These are phyloP conservation scores for Agonopterix heracliana DNA, from an alignment of 2,888 invertebrate species.

Conservation along the genomic window DNA sequence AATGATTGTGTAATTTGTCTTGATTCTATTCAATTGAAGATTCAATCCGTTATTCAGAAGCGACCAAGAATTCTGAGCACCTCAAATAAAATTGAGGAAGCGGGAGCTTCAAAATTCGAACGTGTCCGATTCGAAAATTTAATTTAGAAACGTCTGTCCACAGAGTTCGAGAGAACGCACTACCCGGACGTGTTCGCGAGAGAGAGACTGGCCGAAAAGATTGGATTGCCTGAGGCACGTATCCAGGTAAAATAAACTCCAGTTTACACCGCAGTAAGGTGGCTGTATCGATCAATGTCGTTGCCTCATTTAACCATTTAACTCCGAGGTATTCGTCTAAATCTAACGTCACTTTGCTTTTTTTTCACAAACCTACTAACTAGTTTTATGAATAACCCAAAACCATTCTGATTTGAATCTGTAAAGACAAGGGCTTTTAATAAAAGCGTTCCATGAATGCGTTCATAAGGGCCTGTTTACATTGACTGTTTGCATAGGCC, in stretches of 20 bases:
- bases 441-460: constrained; percentile 45
- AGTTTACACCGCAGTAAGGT: constrained; percentile 65
- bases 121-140: constrained; percentile 10
- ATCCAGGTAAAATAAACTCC: constrained; percentile 93
- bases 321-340: too few species aligned
- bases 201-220: constrained; percentile 96
- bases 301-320: constrained; percentile 14
- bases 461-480: constrained; percentile 69
- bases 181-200: constrained; percentile 98
- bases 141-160: constrained; percentile 1
- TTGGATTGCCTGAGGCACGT: constrained; percentile 98
- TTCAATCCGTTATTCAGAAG: too few species aligned
- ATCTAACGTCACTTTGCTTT: background rate
- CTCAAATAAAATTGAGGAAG: constrained; percentile 1
- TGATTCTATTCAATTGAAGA: too few species aligned
- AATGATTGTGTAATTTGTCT: too few species aligned
- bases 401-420: constrained; percentile 30
- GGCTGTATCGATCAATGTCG: constrained; percentile 40
- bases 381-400: constrained; percentile 4
- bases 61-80: background rate
- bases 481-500: constrained; percentile 64
- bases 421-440: constrained; percentile 39
- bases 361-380: background rate
- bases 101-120: constrained; percentile 13
- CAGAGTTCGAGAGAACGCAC: constrained; percentile 98